Evolutionary conservation across 2,888 invertebrate species (phyloP), one percentile per base, ranked within the genome.

Genomic region (Pomacea canaliculata): DNA sequence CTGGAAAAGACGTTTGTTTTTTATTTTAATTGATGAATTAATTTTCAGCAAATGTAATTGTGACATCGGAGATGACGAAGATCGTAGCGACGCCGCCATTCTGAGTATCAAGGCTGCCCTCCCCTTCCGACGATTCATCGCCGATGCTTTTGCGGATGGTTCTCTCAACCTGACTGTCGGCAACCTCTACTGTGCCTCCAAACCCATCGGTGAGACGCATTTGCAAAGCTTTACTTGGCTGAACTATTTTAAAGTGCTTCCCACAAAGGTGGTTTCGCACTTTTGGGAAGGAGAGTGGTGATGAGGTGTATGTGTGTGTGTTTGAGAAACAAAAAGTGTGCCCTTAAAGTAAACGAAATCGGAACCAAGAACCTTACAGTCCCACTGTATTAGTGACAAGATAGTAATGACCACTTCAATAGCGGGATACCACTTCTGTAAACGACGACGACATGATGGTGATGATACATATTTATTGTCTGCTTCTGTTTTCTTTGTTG

Each of bases 31-130:
- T 37, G 37, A 37, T 37, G 37, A 37, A 37, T 37, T 37, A 37
- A 37, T 37, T 72, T 76, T 10, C 78, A 87, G 87, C 76, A 76
- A 79, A 10, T 89, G 89, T 76, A 88, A 86, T 78, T 89, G 89
- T 81, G 88, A 89, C 77, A 78, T 82, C 5, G 82, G 71, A 23
- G 87, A 88, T 67, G 74, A 73, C 4, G 78, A 77, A 19, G 67
- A 60, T 65, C 80, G 87, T 10, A 70, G 76, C 8, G 89, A 89
- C 78, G 87, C 85, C 9, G 89, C 88, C 23, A 74, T 85, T 0
- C 80, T 84, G 70, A 79, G 80, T 37, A 78, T 79, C 16, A 83
- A 81, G 18, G 66, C 69, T 0, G 74, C 78, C 48, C 83, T 89
- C 4, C 88, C 89, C 5, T 69, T 89, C 0, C 67, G 74, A 5